Base-by-base conservation (phyloP, 30 jellyfish, hydroid and myxozoan species). In the Aurelia aurita complex sp. Pacific region DNA sequence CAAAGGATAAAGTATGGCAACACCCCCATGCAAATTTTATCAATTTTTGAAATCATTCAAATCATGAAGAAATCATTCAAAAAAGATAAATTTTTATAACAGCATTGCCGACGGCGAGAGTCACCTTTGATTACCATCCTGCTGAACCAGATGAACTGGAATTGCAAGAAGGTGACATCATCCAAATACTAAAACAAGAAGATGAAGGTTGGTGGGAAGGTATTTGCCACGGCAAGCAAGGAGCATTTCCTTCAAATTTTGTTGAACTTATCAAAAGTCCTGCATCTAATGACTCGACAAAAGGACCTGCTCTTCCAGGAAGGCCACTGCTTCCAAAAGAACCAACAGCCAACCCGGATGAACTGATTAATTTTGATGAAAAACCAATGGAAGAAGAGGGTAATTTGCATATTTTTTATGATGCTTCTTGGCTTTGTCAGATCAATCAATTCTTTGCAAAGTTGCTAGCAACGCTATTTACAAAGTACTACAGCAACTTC, bases 191-290 rank as follows among this genome's bases (percentile, higher is more conserved):
- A 33, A 74, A 85, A 2, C 94, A 94, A 62, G 91, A 67, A 53
- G 99, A 85, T 73, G 97, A 76, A 53, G 99, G 99, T 67, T 94
- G 99, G 99, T 94, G 99, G 97, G 94, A 89, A 72, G 99, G 99
- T 13, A 78, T 46, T 9, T 69, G 78, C 85, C 74, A 77, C 33
- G 99, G 99, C 7, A 88, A 89, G 60, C 64, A 35, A 54, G 99
- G 99, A 11, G 82, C 89, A 67, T 94, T 94, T 72, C 99, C 99
- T 6, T 81, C 97, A 18, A 94, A 94, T 72, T 94, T 94, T 85
- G 99, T 94, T 17, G 97, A 94, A 54, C 57, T 88, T 13, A 76
- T 92, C 52, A 59, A 40, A 42, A 87, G 71, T 35, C 65, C 81
- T 32, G 50, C 80, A 52, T 67, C 69, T 1, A 80, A 62, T 34